Evolutionary conservation across 2,113 vertebrate genomes (phyloP), one percentile per base, ranked within the genome.

Genomic region (Camarhynchus parvulus): DNA sequence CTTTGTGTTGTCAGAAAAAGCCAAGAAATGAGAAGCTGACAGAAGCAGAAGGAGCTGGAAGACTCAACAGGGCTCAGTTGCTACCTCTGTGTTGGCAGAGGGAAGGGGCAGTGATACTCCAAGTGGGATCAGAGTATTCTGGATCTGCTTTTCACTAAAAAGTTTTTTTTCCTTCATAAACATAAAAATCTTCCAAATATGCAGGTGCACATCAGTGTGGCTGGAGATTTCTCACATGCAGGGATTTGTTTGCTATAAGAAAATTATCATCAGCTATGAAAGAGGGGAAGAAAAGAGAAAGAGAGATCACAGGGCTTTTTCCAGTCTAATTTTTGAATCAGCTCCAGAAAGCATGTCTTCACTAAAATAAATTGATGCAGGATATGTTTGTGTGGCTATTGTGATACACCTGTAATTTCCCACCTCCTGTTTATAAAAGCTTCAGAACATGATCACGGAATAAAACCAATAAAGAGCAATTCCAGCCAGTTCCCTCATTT

Each of bases 401-500:
- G 88, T 56, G 74, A 73, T 92, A 94, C 58, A 95, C 78, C 81
- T 89, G 89, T 83, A 92, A 95, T 95, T 95, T 95, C 78, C 91
- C 91, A 91, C 89, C 91, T 92, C 78, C 91, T 79, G 81, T 87
- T 96, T 90, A 76, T 87, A 87, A 95, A 92, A 89, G 84, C 84
- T 42, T 83, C 59, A 23, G 74, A 95, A 94, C 75, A 94, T 73
- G 91, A 95, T 89, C 62, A 79, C 7, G 10, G 87, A 95, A 83
- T 80, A 95, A 95, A 96, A 91, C 81, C 81, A 94, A 96, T 94
- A 90, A 94, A 92, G 74, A 85, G 62, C 89, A 85, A 87, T 89
- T 92, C 70, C 30, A 92, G 58, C 49, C 84, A 53, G 74, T 82
- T 94, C 84, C 58, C 81, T 95, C 91, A 39, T 94, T 96, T 92